Evolutionary conservation across 2,113 vertebrate genomes (phyloP), one percentile per base, ranked within the genome.

Genomic region (Psilopsiagon aurifrons): DNA sequence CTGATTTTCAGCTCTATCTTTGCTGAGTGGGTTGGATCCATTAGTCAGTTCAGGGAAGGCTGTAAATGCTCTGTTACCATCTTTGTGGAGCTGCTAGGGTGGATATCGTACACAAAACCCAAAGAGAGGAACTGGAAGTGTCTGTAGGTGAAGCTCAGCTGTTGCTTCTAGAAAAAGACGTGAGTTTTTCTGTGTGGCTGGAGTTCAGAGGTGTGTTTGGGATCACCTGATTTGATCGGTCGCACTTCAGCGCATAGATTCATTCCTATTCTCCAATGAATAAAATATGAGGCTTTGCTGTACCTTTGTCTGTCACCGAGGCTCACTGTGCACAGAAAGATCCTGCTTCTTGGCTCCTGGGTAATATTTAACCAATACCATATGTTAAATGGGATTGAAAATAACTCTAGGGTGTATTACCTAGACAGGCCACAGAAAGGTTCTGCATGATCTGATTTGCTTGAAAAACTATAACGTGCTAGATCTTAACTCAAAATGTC

Each of bases 171-270:
- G 20, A 25, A 25, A 17, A 80, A 28, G 29, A 33, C 5, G 1
- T 46, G 52, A 67, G 35, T 39, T 79, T 5, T 19, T 77, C 11
- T n/a, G 9, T 49, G 68, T 18, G 73, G 17, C 23, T 47, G 13
- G 66, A 88, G 94, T 90, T 94, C 88, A 73, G 84, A 68, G 37
- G 4, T 86, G 59, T 69, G 4, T 69, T 57, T 71, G 86, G 68
- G 88, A 79, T 47, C 33, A n/a, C n/a, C 44, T 54, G 23, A 77
- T 95, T 51, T 90, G 76, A 63, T 93, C 3, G 0, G 83, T 93
- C 84, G 22, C 96, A 95, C 78, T 35, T 84, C 95, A 90, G 69
- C 81, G 71, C 85, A 67, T 82, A 90, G 77, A 81, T 85, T 59
- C 76, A 6, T 89, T 71, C 44, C 85, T 35, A 4, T 47, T 69